These are phyloP conservation scores for Peromyscus maniculatus DNA, from an alignment of 2,113 vertebrate species.

Conservation along the genomic window DNA sequence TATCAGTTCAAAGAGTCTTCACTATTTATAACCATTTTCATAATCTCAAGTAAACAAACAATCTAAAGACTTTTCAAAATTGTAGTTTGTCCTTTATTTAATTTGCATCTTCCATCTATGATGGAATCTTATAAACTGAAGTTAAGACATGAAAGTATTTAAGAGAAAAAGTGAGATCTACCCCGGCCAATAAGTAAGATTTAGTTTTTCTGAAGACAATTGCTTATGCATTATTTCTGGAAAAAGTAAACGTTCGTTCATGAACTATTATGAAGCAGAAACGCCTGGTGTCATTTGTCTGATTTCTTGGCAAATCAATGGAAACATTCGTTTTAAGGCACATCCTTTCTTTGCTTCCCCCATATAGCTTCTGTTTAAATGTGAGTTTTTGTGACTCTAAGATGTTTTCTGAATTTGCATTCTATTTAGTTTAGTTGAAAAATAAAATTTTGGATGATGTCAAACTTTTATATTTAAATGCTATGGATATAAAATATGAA, in stretches of 20 bases:
- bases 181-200: background rate
- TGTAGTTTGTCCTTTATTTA: background rate
- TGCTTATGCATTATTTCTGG: constrained; percentile 26
- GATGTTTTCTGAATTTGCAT: background rate
- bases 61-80: background rate
- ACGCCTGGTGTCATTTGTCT: background rate
- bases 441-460: background rate
- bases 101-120: background rate
- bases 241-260: constrained; percentile 6
- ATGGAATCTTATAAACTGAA: background rate
- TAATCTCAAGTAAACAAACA: constrained; percentile 26
- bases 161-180: background rate
- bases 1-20: background rate
- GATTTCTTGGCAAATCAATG: background rate
- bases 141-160: background rate
- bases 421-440: background rate
- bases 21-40: background rate
- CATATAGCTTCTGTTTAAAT: constrained; percentile 23
- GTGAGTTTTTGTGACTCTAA: background rate
- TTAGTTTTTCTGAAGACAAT: background rate
- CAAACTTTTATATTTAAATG: background rate
- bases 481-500: background rate
- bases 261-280: constrained; percentile 23
- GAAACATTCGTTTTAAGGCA: background rate
- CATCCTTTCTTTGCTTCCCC: background rate